These are phyloP conservation scores for Gymnobelideus leadbeateri DNA, from an alignment of 2,113 vertebrate genomes.

Conservation along the genomic window DNA sequence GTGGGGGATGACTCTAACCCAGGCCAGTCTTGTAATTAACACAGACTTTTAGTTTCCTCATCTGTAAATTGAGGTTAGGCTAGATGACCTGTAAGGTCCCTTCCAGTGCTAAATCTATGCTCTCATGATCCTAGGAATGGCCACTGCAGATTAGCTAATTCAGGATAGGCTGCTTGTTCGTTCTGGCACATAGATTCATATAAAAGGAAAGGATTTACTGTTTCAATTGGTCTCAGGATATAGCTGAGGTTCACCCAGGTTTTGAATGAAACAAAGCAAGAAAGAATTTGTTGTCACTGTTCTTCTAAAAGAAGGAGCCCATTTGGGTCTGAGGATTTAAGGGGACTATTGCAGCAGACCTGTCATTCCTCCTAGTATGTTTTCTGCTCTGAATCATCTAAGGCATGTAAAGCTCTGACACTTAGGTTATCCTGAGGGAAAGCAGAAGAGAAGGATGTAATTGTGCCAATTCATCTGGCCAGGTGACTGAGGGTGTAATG, in stretches of 20 bases:
- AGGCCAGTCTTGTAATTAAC: neutral
- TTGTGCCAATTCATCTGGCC: conserved; percentile 83
- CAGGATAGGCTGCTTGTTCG: conserved; percentile 20
- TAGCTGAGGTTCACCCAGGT: conserved; percentile 48
- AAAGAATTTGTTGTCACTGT: conserved; percentile 55
- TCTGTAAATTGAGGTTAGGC: conserved; percentile 6
- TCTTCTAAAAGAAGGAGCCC: conserved; percentile 46
- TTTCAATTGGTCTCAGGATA: conserved; percentile 44
- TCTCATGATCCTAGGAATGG: conserved; percentile 19
- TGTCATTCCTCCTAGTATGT: conserved; percentile 47
- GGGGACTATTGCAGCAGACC: conserved; percentile 1
- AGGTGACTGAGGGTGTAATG: conserved; percentile 68
- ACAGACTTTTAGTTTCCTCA: neutral
- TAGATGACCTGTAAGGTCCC: neutral
- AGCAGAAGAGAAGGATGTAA: conserved; percentile 75
- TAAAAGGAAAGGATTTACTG: conserved; percentile 59
- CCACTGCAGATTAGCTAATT: conserved; percentile 51
- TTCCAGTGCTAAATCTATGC: neutral
- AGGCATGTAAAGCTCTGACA: conserved; percentile 74
- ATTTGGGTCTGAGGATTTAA: conserved; percentile 60
- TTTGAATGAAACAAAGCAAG: conserved; percentile 65
- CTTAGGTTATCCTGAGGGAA: conserved; percentile 70
- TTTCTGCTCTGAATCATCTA: conserved; percentile 76
- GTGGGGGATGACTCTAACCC: neutral
- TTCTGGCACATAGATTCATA: neutral